Percentiles rank a stretch among this genome's conserved stretches.
phyloP scores from a whole-genome alignment of 1,140 invertebrate species.

The Drosophila equinoxialis region DNA sequence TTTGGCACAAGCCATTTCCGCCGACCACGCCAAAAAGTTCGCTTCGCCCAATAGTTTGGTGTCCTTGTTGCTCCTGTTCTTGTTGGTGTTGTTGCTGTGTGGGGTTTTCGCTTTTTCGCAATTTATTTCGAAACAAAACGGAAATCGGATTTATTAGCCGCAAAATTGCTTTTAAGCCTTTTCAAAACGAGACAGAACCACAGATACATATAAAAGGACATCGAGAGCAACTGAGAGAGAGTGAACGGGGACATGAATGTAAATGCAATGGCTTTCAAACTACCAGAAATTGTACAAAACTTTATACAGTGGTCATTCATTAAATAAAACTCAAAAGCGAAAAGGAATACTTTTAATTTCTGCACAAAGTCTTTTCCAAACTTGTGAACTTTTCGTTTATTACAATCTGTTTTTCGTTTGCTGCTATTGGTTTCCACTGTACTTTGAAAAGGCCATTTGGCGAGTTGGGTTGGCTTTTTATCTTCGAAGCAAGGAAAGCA shows the following conservation, averaged over 20 bases:
- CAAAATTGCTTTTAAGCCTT: slow-evolving; percentile 81
- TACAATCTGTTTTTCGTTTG: neutral
- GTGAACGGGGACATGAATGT: too few species aligned
- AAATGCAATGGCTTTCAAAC: slow-evolving; percentile 19
- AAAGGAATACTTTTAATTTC: too few species aligned
- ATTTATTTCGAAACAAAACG: slow-evolving; percentile 81
- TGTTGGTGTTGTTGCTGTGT: neutral
- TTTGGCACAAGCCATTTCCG: slow-evolving; percentile 11
- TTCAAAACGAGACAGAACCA: slow-evolving; percentile 41
- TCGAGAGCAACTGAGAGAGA: neutral
- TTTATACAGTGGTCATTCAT: neutral
- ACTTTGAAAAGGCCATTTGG: neutral
- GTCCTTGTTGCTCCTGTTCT: neutral
- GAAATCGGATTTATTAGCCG: slow-evolving; percentile 83
- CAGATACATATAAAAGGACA: neutral
- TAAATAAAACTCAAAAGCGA: too few species aligned
- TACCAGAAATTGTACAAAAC: neutral
- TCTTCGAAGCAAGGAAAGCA: slow-evolving; percentile 24
- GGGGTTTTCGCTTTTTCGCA: slow-evolving; percentile 41
- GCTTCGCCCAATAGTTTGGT: neutral
- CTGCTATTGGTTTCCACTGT: neutral
- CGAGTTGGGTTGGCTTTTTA: slow-evolving; percentile 45
- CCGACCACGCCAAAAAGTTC: slow-evolving; percentile 14
- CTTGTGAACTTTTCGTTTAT: too few species aligned
- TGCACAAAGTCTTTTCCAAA: too few species aligned